Base-by-base conservation (phyloP, 2,888 invertebrate species). In the Agriopis marginaria region DNA sequence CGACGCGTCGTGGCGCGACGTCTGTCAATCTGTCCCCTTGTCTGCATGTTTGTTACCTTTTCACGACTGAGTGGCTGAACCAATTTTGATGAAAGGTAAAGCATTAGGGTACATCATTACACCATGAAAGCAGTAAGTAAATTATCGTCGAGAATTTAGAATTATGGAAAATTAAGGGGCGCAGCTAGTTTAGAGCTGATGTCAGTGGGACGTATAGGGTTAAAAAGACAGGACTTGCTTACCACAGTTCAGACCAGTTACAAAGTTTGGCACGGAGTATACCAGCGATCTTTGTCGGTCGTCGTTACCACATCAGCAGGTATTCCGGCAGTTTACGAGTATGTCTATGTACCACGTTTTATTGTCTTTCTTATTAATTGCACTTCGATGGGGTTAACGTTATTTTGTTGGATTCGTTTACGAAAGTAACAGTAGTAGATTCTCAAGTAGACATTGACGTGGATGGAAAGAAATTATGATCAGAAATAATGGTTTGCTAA, bases 311-410 rank as follows among this genome's bases (percentile, higher is more conserved):
- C 60, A 63, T 67, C 66, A 45, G 40, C 66, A 65, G 68, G 55
- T 65, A 68, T 74, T 70, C 61, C 56, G 14, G 62, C 44, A 61
- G 66, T 66, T 62, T 51, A 45, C 51, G 53, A 54, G 54, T 40
- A n/a, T 54, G 54, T 54, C 40, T 40, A n/a, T 54, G 54, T 54
- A 40, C 12, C 17, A 50, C 60, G 68, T 71, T 72, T 72, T 74
- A 72, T 72, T 66, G 61, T 68, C 45, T 53, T 54, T 54, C 68
- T 64, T 62, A 72, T 74, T 71, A 74, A 74, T 74, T 68, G 66
- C 66, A n/a, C 40, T 44, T 60, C 54, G 58, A 58, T 58, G 58
- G 58, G 10, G 17, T 44, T 32, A 42, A 23, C 58, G 14, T 23
- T 40, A 40, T 40, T 54, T 54, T 54, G n/a, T 40, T 11, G 54